Conservation (phyloP, 2,888 invertebrate genomes). For the Lasius platythorax region DNA sequence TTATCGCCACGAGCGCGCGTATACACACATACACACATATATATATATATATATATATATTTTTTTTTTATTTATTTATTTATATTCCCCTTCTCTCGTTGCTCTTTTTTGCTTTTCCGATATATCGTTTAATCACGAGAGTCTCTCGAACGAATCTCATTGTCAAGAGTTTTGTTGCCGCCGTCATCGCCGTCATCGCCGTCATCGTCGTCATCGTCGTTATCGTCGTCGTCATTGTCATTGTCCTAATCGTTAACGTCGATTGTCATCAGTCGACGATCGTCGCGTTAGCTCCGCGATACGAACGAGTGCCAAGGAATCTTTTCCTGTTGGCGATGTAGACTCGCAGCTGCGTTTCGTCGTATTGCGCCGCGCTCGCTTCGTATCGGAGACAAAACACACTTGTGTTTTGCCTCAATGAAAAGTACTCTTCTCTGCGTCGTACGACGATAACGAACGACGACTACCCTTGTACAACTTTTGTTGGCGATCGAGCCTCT, state of each 20-base stretch:
- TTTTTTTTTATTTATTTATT: not conserved
- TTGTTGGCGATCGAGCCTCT: not conserved
- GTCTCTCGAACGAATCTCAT: not conserved
- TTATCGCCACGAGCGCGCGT: not conserved
- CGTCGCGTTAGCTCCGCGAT: conserved; percentile 3
- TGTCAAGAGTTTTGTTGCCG: not conserved
- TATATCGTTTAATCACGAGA: not conserved
- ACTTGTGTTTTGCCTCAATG: conserved; percentile 10
- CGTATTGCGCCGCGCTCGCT: not conserved
- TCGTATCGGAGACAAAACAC: not conserved
- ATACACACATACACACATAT: not conserved
- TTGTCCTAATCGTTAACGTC: not conserved
- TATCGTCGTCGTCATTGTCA: not conserved
- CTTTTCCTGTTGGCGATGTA: conserved; percentile 29
- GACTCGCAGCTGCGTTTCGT: conserved; percentile 1
- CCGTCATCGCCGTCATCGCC: not conserved
- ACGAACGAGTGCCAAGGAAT: conserved; percentile 27
- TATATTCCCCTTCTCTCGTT: no score
- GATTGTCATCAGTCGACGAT: not conserved
- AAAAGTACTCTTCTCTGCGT: no score
- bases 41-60: no score
- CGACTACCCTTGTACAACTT: not conserved
- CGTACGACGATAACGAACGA: not conserved
- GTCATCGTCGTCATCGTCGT: not conserved
- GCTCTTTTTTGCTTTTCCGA: no score